These are phyloP conservation scores for Phasianus colchicus DNA, from an alignment of 2,113 vertebrate species.

Conservation along the genomic window DNA sequence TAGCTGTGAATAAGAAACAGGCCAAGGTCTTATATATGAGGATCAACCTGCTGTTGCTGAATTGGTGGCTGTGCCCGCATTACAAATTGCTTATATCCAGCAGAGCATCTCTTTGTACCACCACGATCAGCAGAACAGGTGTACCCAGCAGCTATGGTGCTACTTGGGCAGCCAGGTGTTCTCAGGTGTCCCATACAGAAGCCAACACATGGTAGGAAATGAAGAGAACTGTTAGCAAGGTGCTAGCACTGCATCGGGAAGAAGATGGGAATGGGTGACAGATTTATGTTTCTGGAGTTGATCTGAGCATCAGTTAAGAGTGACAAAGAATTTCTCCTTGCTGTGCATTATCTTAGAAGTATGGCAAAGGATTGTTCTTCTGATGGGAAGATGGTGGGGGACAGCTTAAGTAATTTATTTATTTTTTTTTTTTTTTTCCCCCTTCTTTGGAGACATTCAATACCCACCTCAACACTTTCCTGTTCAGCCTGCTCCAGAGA, in stretches of 20 bases:
- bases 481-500: no score
- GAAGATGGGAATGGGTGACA: not conserved
- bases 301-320: not conserved
- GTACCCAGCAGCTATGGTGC: accelerated
- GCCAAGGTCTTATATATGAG: accelerated
- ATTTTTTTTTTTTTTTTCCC: not conserved
- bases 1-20: not conserved
- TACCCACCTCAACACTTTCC: no score
- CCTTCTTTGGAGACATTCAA: no score
- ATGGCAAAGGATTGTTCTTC: not conserved
- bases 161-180: not conserved
- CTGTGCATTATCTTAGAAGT: not conserved
- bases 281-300: not conserved
- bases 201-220: not conserved
- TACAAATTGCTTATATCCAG: not conserved
- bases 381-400: not conserved
- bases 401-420: not conserved
- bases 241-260: accelerated
- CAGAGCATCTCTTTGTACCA: not conserved
- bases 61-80: not conserved
- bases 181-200: not conserved
- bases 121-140: not conserved
- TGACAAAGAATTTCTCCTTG: not conserved
- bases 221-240: not conserved
- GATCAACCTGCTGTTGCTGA: not conserved